Evolutionary conservation across 2,797 vertebrate species (phyloP).

Genomic region (Erpetoichthys calabaricus): DNA sequence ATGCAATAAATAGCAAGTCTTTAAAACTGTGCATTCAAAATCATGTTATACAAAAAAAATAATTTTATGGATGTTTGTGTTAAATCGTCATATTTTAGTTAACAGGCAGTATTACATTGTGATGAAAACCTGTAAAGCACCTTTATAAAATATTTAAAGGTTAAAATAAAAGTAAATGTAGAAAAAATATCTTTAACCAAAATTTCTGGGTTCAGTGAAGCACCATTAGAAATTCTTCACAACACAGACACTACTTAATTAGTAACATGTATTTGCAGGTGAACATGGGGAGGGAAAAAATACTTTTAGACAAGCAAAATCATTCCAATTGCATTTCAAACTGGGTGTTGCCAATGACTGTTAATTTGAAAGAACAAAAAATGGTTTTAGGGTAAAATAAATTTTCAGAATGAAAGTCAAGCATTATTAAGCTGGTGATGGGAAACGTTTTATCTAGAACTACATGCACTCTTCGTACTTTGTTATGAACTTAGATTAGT

Average conservation of each 20-base stretch:
- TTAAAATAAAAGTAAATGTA: no score
- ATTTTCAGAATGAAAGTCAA: constrained; percentile 8
- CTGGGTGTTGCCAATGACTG: constrained; percentile 11
- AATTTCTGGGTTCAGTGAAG: neutral
- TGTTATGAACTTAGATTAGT: constrained; percentile 37
- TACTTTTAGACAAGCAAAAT: constrained; percentile 10
- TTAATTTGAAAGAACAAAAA: constrained; percentile 13
- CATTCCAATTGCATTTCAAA: neutral
- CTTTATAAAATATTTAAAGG: no score
- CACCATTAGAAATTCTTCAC: constrained; percentile 5
- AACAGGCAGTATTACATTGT: no score
- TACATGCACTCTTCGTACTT: constrained; percentile 31
- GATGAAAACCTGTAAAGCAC: no score
- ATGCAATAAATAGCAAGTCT: no score
- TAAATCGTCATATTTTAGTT: no score
- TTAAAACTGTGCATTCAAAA: no score
- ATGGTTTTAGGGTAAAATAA: constrained; percentile 25
- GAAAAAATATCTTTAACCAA: neutral
- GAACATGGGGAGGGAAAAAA: constrained; percentile 8
- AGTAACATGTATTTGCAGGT: constrained; percentile 21
- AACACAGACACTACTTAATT: constrained; percentile 16
- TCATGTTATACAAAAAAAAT: no score
- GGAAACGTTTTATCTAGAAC: constrained; percentile 35
- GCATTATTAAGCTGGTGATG: constrained; percentile 20
- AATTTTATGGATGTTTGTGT: no score